phyloP scores from a whole-genome alignment of 2,797 vertebrate genomes.

The Borostomias antarcticus region DNA sequence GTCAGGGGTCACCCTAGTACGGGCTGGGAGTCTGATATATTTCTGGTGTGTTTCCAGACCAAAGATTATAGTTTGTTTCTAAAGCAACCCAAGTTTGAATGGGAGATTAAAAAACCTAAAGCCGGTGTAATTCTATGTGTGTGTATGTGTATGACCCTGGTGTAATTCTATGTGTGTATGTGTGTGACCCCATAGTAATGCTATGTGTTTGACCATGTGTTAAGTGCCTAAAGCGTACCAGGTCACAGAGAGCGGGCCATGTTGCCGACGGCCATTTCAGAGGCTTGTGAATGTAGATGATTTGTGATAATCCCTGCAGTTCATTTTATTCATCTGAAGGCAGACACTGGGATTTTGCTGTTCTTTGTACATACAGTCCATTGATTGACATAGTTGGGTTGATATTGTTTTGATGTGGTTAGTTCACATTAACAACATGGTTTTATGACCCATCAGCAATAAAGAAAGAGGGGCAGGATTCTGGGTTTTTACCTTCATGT shows the following conservation, averaged over 20 bases:
- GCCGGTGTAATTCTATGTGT: not conserved
- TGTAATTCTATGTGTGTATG: slow-evolving; percentile 93
- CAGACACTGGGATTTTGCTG: slow-evolving; percentile 72
- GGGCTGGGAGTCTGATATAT: slow-evolving; percentile 57
- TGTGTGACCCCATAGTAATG: slow-evolving; percentile 78
- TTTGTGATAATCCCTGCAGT: slow-evolving; percentile 52
- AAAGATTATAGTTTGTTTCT: slow-evolving; percentile 87
- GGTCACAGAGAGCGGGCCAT: slow-evolving; percentile 73
- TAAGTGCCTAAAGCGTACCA: slow-evolving; percentile 94
- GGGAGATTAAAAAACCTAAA: slow-evolving; percentile 45
- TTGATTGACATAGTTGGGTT: slow-evolving; percentile 22
- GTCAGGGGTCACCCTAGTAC: too few species aligned
- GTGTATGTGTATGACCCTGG: slow-evolving; percentile 68
- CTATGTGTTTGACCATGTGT: too few species aligned
- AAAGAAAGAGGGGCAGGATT: slow-evolving; percentile 17
- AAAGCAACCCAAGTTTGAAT: slow-evolving; percentile 74
- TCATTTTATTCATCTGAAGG: not conserved
- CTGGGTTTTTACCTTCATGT: slow-evolving; percentile 13
- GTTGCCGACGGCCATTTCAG: slow-evolving; percentile 80
- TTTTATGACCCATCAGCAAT: slow-evolving; percentile 37
- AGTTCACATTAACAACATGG: slow-evolving; percentile 31
- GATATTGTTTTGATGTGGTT: not conserved
- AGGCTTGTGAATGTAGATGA: slow-evolving; percentile 90
- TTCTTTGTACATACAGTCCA: slow-evolving; percentile 72
- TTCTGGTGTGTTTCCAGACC: slow-evolving; percentile 88